Base-by-base conservation (phyloP, 2,888 invertebrate genomes). In the Kuschelorhynchus macadamiae region DNA sequence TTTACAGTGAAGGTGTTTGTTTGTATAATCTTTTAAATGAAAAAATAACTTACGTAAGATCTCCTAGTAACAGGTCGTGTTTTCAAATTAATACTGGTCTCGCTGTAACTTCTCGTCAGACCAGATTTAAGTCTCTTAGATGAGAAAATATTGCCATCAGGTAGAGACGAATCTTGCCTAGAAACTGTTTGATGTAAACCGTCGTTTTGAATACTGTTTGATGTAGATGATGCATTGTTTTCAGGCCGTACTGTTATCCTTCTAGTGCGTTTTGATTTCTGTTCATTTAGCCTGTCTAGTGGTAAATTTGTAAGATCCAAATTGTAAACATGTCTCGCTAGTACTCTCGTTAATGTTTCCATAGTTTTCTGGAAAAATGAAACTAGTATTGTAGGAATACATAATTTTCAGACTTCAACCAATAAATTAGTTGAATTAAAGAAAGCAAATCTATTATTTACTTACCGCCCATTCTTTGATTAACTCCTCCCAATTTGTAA, bases 381-480 rank as follows among this genome's bases (percentile, higher is more conserved):
- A n/a, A n/a, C n/a, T n/a, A n/a, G n/a, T n/a, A n/a, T n/a, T n/a
- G n/a, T n/a, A n/a, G n/a, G n/a, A n/a, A n/a, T n/a, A n/a, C n/a
- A n/a, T n/a, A n/a, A n/a, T n/a, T n/a, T n/a, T n/a, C n/a, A n/a
- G n/a, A n/a, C n/a, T n/a, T n/a, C n/a, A n/a, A n/a, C n/a, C n/a
- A n/a, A n/a, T n/a, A n/a, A n/a, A n/a, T n/a, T n/a, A n/a, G n/a
- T n/a, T n/a, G n/a, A n/a, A n/a, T n/a, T n/a, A n/a, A n/a, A n/a
- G n/a, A n/a, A n/a, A n/a, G n/a, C n/a, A n/a, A n/a, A n/a, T n/a
- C n/a, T n/a, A n/a, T n/a, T n/a, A n/a, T 47, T 47, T n/a, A 87
- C 92, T 89, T 85, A 95, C 95, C 75, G 95, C 95, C 97, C 97
- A 98, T 82, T 98, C 97, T 71, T 92, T 93, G 70, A 98, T 93